A percentile compares a stretch with the other conserved stretches of the same genome.
These are phyloP conservation scores for Nezara viridula DNA, from an alignment of 2,888 invertebrate genomes.

Conservation along the genomic window DNA sequence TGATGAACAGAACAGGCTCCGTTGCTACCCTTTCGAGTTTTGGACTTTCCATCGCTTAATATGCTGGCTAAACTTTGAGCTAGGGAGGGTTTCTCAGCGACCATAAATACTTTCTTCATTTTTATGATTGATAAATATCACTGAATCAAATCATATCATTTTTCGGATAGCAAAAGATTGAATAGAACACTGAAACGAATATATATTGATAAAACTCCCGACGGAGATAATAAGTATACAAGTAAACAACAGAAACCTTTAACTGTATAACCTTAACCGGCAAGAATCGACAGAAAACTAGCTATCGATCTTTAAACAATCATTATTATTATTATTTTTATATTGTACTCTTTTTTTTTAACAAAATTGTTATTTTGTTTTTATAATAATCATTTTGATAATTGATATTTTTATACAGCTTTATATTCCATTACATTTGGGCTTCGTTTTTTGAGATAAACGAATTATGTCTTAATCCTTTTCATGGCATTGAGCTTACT, in stretches of 20 bases:
- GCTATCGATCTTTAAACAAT: background rate
- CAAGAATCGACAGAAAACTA: background rate
- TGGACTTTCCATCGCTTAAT: slow-evolving; percentile 87
- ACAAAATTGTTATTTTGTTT: no score
- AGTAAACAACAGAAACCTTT: slow-evolving; percentile 4
- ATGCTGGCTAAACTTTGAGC: slow-evolving; percentile 95
- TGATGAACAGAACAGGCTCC: slow-evolving; percentile 95
- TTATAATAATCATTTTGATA: no score
- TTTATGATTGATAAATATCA: background rate
- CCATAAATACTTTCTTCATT: slow-evolving; percentile 89
- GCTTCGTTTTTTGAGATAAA: no score
- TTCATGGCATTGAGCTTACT: no score
- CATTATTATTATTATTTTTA: no score
- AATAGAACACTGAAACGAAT: background rate
- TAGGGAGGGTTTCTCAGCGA: slow-evolving; percentile 98
- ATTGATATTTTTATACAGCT: no score
- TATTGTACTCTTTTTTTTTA: background rate
- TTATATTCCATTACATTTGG: no score
- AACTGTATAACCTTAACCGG: slow-evolving; percentile 26
- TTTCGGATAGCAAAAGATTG: background rate
- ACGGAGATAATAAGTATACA: background rate
- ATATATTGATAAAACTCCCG: background rate
- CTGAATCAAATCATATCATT: background rate
- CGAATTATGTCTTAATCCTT: no score
- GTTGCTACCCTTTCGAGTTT: slow-evolving; percentile 85